Evolutionary conservation across 2,888 invertebrate species (phyloP), one percentile per base, ranked within the genome.

Genomic region (Temnothorax unifasciatus): DNA sequence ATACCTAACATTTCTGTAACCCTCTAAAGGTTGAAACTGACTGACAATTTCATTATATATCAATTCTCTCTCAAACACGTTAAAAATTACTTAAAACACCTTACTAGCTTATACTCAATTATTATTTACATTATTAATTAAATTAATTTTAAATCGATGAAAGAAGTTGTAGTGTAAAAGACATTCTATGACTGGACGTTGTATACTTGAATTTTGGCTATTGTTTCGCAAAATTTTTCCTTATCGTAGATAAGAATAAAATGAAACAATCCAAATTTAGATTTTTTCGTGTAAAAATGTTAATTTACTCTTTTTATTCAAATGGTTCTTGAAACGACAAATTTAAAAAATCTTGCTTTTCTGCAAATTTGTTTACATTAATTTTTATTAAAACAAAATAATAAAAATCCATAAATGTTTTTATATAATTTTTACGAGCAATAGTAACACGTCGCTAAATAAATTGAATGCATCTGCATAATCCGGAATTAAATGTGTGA

Each of bases 331-430:
- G 11, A 8, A 64, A 6, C 13, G 2, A 66, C 6, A 44, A 66
- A 66, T 21, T 25, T 11, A 11, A 11, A 29, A 21, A 64, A 47
- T 47, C 18, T 50, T 21, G 1, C 11, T 11, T 2, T 38, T 64
- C n/a, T 4, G 5, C 6, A 38, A n/a, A 64, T 38, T 0, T n/a
- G n/a, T 63, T 34, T 63, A 21, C 13, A n/a, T 64, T 38, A 21
- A 13, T 38, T 21, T 64, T 64, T 38, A 21, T 64, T 41, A 21
- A 3, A 64, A 63, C 41, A 2, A 41, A 64, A 41, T 63, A 9
- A 61, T 38, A 13, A 64, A 63, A 38, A 64, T 41, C 21, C 21
- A 8, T 41, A 64, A 64, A 38, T 64, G 3, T 64, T 41, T 64
- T 64, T 21, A 15, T 64, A 15, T 13, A 34, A 6, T 64, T 21